Conservation (phyloP, 2,797 vertebrate species). For the Manis javanica region DNA sequence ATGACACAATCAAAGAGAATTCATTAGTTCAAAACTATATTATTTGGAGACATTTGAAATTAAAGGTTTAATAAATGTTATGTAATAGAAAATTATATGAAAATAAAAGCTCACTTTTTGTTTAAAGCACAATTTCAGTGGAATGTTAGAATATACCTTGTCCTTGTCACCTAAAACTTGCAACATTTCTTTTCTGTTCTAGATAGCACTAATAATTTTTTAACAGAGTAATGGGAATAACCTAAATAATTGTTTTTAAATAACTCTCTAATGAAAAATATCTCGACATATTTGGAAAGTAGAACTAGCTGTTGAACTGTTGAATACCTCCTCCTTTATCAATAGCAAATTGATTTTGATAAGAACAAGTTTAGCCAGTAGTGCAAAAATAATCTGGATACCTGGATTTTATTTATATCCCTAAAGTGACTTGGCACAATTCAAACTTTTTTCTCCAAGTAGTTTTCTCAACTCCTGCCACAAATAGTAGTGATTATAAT, state of each 20-base stretch:
- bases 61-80: background rate
- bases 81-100: background rate
- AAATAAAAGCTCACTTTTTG: background rate
- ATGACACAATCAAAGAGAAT: background rate
- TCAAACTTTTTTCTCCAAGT: background rate
- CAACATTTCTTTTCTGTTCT: background rate
- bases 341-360: background rate
- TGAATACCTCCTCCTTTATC: background rate
- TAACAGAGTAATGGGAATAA: slow-evolving; percentile 7
- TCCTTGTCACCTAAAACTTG: background rate
- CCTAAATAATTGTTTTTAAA: background rate
- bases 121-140: background rate
- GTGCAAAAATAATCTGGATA: slow-evolving; percentile 23
- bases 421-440: background rate
- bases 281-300: background rate
- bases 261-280: background rate
- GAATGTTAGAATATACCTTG: background rate
- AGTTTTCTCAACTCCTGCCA: background rate
- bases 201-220: background rate
- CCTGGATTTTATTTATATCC: slow-evolving; percentile 35
- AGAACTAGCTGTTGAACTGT: background rate
- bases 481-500: background rate
- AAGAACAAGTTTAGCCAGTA: background rate
- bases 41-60: slow-evolving; percentile 3
- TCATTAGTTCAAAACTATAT: background rate